Evolutionary conservation across 2,888 invertebrate genomes (phyloP).

Genomic region (Idaea dimidiata): DNA sequence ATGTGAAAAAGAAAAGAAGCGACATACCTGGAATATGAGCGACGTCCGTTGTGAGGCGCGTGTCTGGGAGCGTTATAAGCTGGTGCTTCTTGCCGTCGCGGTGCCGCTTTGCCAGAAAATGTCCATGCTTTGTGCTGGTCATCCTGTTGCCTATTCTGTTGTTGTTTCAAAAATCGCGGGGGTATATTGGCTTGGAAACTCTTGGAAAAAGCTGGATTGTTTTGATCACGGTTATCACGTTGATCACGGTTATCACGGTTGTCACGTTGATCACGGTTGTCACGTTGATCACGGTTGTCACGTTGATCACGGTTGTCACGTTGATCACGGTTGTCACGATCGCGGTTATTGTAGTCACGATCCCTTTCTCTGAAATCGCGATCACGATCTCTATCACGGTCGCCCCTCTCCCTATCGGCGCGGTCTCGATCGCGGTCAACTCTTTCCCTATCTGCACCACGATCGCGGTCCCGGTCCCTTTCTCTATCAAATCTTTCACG

Average conservation of each 20-base stretch:
- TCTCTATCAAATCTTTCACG: conserved; percentile 48
- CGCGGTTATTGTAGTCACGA: conserved; percentile 57
- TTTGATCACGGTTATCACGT: no score
- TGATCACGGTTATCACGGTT: no score
- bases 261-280: no score
- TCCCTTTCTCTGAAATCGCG: conserved; percentile 55
- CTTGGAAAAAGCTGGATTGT: conserved; percentile 84
- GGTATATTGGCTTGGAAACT: conserved; percentile 92
- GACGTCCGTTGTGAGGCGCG: conserved; percentile 63
- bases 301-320: no score
- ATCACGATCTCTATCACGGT: conserved; percentile 39
- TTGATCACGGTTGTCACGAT: no score
- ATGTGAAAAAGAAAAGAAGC: no score
- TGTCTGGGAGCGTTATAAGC: conserved; percentile 68
- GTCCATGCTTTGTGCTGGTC: conserved; percentile 72
- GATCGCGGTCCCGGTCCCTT: conserved; percentile 42
- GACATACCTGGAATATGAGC: conserved; percentile 69
- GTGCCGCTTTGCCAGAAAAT: conserved; percentile 61
- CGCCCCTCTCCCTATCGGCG: conserved; percentile 19
- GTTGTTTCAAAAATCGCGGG: conserved; percentile 91
- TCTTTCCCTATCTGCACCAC: conserved; percentile 32
- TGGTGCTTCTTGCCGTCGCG: conserved; percentile 64
- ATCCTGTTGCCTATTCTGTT: conserved; percentile 79
- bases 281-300: no score
- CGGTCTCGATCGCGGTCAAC: conserved; percentile 32